Evolutionary conservation across 2,888 invertebrate genomes (phyloP), one percentile per base, ranked within the genome.

Genomic region (Xylota segnis): DNA sequence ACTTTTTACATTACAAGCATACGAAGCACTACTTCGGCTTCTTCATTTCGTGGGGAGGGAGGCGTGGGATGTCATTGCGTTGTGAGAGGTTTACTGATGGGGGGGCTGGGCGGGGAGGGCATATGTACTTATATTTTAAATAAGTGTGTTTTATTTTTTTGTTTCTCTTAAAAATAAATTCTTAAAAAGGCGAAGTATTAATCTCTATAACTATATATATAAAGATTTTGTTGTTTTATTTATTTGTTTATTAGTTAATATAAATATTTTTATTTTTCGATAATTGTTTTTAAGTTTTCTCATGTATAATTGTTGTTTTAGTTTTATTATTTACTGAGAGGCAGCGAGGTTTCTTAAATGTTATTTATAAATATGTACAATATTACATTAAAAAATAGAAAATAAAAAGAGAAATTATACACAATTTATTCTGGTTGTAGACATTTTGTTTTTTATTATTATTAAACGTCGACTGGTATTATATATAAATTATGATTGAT

Each of bases 301-400:
- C 81, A 72, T 82, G 71, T 76, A 76, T 86, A 72, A 61, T 66
- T 79, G 43, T 70, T 23, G 18, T 65, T 76, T 32, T 45, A 43
- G 43, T 68, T 52, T 74, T 63, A 45, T 54, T 90, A 90, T 81
- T 88, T 89, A 89, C 90, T 91, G 91, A 91, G 91, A 91, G 90
- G 90, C 91, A 91, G 91, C 91, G 91, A 91, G 91, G 90, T 91
- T 89, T 88, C 87, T 81, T 88, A 82, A 86, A 82, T 77, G 58
- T 81, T 84, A 76, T 68, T 61, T 45, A 82, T 82, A 72, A 86
- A 86, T 86, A 86, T 86, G 82, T 86, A 86, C 86, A 86, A 71
- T 72, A 37, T 66, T 50, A 72, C 58, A 72, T 66, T 79, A 58
- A 59, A 79, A 54, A 72, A 66, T 75, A 52, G 32, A 66, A 58